phyloP scores from a whole-genome alignment of 2,797 vertebrate genomes.

The Tachyglossus aculeatus region DNA sequence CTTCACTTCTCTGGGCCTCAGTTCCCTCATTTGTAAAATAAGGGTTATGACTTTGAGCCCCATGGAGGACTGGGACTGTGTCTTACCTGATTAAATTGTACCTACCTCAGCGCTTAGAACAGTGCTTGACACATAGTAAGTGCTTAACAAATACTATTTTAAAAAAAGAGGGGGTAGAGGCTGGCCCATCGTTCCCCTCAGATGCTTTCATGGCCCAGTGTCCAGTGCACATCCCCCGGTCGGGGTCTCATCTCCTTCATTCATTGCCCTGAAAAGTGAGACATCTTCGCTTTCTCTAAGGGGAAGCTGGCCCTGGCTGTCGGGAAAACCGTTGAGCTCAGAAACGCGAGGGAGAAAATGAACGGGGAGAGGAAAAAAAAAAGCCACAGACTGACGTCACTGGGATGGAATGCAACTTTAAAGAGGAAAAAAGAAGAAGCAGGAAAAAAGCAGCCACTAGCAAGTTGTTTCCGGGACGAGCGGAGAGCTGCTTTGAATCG shows the following conservation, averaged over 20 bases:
- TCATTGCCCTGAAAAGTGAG: not conserved
- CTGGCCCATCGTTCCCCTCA: not conserved
- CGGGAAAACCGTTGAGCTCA: slow-evolving; percentile 39
- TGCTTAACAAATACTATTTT: too few relatives aligned
- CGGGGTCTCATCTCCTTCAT: not conserved
- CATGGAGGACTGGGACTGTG: too few relatives aligned
- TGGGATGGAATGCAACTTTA: slow-evolving; percentile 34
- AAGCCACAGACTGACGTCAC: slow-evolving; percentile 27
- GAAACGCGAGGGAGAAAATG: slow-evolving; percentile 24
- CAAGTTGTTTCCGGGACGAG: slow-evolving; percentile 1
- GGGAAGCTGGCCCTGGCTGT: slow-evolving; percentile 16
- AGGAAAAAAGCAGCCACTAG: not conserved
- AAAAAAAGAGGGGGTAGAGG: not conserved
- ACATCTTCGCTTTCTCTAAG: not conserved
- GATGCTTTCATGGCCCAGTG: not conserved
- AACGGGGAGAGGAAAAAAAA: slow-evolving; percentile 17
- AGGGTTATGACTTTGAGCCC: too few relatives aligned
- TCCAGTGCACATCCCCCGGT: not conserved
- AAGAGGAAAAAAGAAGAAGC: too few relatives aligned
- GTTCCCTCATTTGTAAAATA: too few relatives aligned
- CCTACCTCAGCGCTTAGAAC: too few relatives aligned
- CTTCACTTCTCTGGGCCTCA: too few relatives aligned
- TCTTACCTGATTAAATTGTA: too few relatives aligned
- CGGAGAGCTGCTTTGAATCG: slow-evolving; percentile 2
- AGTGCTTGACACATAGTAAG: too few relatives aligned